Evolutionary conservation across 2,888 invertebrate genomes (phyloP).

Genomic region (Agonopterix heracliana): DNA sequence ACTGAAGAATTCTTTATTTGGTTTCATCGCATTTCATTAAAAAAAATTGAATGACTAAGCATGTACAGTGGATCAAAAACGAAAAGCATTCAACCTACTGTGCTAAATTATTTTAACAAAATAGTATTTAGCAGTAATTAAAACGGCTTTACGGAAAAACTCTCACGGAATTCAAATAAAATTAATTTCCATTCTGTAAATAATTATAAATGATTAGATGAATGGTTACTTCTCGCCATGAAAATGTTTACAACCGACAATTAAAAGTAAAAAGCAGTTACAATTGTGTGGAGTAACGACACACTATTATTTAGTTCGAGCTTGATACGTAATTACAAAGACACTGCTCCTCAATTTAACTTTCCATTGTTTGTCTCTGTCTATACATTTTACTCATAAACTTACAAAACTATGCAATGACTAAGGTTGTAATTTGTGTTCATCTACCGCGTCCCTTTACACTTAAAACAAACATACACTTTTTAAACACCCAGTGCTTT

Average conservation of each 20-base stretch:
- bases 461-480: background rate
- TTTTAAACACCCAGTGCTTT: background rate
- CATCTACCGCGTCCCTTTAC: background rate
- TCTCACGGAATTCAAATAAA: slow-evolving; percentile 26
- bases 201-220: slow-evolving; percentile 29
- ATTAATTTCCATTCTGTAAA: slow-evolving; percentile 25
- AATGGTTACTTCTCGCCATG: slow-evolving; percentile 20
- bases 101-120: no score
- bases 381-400: slow-evolving; percentile 15
- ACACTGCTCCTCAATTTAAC: slow-evolving; percentile 21
- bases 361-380: slow-evolving; percentile 24
- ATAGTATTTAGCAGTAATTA: no score
- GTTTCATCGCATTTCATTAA: no score
- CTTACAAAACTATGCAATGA: slow-evolving; percentile 16
- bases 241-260: slow-evolving; percentile 29
- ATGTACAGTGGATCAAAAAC: background rate
- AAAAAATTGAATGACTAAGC: no score
- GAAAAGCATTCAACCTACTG: no score
- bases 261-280: slow-evolving; percentile 30
- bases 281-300: slow-evolving; percentile 28
- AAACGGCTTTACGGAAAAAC: no score
- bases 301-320: slow-evolving; percentile 21
- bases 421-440: slow-evolving; percentile 5
- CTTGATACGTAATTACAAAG: slow-evolving; percentile 17
- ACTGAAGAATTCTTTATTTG: background rate